These are phyloP conservation scores for Anabas testudineus DNA, from an alignment of 2,797 vertebrate species.

Conservation along the genomic window DNA sequence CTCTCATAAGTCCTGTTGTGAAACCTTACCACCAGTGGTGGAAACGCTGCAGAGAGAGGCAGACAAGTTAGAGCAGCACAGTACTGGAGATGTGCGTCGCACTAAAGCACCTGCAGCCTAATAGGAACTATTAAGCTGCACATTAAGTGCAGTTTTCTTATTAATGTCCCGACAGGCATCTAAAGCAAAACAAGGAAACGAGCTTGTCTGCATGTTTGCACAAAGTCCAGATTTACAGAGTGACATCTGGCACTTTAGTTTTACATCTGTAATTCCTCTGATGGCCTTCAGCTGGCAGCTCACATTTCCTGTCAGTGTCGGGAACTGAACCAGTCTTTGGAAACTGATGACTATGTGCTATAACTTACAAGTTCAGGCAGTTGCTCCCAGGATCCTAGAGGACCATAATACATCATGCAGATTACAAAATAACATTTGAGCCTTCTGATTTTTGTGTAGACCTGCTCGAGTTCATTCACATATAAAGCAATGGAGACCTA, in stretches of 20 bases:
- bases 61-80: slow-evolving; percentile 12
- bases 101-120: slow-evolving; percentile 16
- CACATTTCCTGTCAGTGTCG: too few relatives aligned
- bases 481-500: too few relatives aligned
- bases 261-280: background rate
- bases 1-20: background rate
- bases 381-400: background rate
- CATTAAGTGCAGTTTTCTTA: background rate
- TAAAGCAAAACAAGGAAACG: slow-evolving; percentile 16
- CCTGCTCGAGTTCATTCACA: too few relatives aligned
- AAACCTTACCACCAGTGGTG: slow-evolving; percentile 3
- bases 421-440: background rate
- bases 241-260: background rate
- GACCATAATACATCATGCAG: background rate
- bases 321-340: background rate
- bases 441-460: background rate
- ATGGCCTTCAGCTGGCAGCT: background rate
- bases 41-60: slow-evolving; percentile 9
- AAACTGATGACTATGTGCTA: background rate
- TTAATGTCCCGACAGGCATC: too few relatives aligned
- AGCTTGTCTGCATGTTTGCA: background rate
- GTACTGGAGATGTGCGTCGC: background rate
- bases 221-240: background rate
- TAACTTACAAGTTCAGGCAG: background rate
- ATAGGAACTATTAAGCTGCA: slow-evolving; percentile 13